Conservation (phyloP, 2,797 vertebrate genomes). For the Apodemus agrarius region DNA sequence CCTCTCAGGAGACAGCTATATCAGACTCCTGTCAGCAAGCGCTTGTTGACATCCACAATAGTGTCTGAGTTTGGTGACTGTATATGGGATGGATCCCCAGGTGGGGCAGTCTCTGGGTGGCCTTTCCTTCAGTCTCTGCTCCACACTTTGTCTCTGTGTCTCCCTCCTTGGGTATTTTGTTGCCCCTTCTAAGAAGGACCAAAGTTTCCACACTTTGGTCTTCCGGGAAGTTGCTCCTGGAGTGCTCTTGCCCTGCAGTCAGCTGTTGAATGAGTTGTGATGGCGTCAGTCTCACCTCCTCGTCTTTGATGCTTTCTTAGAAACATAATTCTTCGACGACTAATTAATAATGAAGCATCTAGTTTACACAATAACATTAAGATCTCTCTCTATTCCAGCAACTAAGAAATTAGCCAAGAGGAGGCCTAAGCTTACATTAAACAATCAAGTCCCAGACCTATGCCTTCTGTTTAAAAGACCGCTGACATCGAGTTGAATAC, state of each 20-base stretch:
- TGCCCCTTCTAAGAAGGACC: too few species aligned
- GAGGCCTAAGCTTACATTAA: neutral
- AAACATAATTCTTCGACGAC: conserved; percentile 23
- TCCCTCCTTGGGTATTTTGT: too few species aligned
- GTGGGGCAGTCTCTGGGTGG: too few species aligned
- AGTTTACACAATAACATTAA: conserved; percentile 32
- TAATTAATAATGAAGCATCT: conserved; percentile 10
- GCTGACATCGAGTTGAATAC: neutral
- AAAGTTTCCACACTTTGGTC: too few species aligned
- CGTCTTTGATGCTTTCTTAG: neutral
- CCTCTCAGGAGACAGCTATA: too few species aligned
- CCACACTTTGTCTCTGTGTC: too few species aligned
- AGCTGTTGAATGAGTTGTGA: neutral
- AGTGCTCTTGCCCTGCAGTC: neutral
- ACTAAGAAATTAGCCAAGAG: neutral
- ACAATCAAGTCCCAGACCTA: conserved; percentile 11
- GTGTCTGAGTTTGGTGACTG: too few species aligned
- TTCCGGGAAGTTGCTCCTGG: neutral
- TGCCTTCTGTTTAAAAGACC: neutral
- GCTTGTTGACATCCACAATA: too few species aligned
- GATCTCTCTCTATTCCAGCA: neutral
- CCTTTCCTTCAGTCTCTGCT: too few species aligned
- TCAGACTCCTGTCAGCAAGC: too few species aligned
- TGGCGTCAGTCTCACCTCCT: neutral
- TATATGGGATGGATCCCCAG: too few species aligned